Conservation (phyloP, 1,140 invertebrate species). For the Conus betulinus region DNA sequence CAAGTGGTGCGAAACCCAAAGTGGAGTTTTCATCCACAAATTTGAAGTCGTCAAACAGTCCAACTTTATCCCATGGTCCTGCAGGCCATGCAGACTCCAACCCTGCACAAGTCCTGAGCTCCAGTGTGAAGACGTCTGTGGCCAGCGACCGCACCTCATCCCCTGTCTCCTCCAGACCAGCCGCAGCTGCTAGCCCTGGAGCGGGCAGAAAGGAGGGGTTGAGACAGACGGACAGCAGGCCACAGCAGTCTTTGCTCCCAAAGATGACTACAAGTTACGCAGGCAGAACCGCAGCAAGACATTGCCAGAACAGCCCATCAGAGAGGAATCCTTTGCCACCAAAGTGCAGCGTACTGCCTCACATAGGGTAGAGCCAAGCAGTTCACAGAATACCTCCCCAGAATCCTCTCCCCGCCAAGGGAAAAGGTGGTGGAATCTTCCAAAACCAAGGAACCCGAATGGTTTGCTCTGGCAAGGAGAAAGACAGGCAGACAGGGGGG, state of each 20-base stretch:
- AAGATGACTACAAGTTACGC: conserved; percentile 65
- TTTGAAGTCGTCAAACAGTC: background rate
- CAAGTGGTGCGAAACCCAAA: background rate
- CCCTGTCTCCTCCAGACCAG: background rate
- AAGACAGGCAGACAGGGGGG: conserved; percentile 31
- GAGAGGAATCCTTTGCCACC: conserved; percentile 34
- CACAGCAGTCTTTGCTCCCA: conserved; percentile 44
- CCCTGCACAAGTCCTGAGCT: background rate
- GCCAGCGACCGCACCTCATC: background rate
- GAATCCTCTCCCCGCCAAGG: conserved; percentile 19
- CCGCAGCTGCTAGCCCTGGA: background rate
- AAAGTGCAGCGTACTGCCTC: conserved; percentile 47
- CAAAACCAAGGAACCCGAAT: conserved; percentile 39
- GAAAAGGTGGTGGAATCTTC: conserved; percentile 8
- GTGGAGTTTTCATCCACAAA: background rate
- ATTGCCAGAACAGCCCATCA: conserved; percentile 56
- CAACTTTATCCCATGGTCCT: background rate
- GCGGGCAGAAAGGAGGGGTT: conserved; percentile 14
- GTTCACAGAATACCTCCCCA: conserved; percentile 11
- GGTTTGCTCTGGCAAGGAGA: conserved; percentile 45
- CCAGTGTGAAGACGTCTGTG: background rate
- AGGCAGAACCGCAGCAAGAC: conserved; percentile 65
- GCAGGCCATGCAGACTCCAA: background rate
- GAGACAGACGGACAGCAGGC: conserved; percentile 20
- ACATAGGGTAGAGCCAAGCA: conserved; percentile 29